These are phyloP conservation scores for Gymnoscopelus microlampas DNA, from an alignment of 2,797 vertebrate genomes.

Conservation along the genomic window DNA sequence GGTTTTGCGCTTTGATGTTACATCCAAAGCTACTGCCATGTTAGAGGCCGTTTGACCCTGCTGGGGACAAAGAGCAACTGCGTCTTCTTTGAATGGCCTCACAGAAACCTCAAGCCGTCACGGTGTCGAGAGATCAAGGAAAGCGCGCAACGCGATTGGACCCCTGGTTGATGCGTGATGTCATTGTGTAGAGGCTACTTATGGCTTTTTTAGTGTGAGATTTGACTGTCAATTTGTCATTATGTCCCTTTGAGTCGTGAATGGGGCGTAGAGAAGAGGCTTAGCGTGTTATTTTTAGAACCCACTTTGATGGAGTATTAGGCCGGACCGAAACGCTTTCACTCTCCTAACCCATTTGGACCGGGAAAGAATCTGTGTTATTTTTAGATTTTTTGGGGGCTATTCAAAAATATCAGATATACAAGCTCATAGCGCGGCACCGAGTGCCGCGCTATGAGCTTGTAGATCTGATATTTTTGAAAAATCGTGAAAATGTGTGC, in stretches of 20 bases:
- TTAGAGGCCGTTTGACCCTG: neutral
- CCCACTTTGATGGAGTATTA: conserved; percentile 71
- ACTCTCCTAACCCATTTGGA: conserved; percentile 32
- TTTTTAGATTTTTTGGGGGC: no score
- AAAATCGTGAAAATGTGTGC: no score
- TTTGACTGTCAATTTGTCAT: conserved; percentile 63
- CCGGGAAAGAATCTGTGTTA: no score
- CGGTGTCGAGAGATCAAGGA: conserved; percentile 23
- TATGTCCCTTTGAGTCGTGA: conserved; percentile 57
- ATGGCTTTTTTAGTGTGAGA: conserved; percentile 55
- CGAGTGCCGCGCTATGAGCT: no score
- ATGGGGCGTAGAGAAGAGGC: conserved; percentile 62
- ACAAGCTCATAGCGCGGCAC: no score
- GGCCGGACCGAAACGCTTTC: conserved; percentile 27
- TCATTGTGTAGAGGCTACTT: conserved; percentile 51
- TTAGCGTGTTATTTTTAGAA: conserved; percentile 66
- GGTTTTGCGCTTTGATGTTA: conserved; percentile 31
- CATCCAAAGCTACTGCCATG: conserved; percentile 6
- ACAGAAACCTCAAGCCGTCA: conserved; percentile 13
- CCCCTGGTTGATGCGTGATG: conserved; percentile 35
- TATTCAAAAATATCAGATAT: no score
- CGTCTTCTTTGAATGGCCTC: neutral
- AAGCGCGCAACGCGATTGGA: conserved; percentile 18
- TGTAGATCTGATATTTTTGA: no score
- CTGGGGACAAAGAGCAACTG: conserved; percentile 18